These are phyloP conservation scores for Caenorhabditis sulstoni DNA, from an alignment of 2,888 invertebrate genomes.

Conservation along the genomic window DNA sequence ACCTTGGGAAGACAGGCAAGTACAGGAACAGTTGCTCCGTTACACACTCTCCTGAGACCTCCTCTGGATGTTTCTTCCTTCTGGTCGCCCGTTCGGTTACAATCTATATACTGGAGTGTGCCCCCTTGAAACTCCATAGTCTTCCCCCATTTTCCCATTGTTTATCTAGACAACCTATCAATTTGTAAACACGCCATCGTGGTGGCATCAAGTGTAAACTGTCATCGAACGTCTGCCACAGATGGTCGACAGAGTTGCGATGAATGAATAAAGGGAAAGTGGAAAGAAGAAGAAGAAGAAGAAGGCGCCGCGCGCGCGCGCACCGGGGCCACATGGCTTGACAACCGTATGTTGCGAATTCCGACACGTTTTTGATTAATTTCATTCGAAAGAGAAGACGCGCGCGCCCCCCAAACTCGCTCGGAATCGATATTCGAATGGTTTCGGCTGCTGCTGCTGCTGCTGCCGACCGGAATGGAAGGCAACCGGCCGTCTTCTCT, in stretches of 20 bases:
- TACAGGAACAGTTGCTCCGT: slow-evolving; percentile 20
- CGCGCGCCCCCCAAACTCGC: background rate
- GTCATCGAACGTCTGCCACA: slow-evolving; percentile 20
- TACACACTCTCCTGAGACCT: slow-evolving; percentile 16
- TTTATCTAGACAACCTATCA: slow-evolving; percentile 24
- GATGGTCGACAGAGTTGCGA: slow-evolving; percentile 7
- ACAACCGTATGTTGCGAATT: slow-evolving; percentile 50
- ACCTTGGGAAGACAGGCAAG: background rate
- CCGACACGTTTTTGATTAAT: slow-evolving; percentile 54
- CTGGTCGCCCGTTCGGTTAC: background rate
- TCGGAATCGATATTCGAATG: slow-evolving; percentile 12
- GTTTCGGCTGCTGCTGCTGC: background rate
- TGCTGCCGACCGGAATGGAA: slow-evolving; percentile 1
- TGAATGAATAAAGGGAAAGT: background rate
- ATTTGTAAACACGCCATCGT: slow-evolving; percentile 32
- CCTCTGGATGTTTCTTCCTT: background rate
- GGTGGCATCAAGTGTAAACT: slow-evolving; percentile 12
- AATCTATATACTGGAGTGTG: slow-evolving; percentile 2
- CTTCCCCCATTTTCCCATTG: background rate
- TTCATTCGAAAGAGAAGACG: background rate
- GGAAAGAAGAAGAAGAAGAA: slow-evolving; percentile 12
- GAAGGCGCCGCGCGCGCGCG: slow-evolving; percentile 1
- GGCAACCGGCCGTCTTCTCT: background rate
- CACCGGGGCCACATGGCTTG: slow-evolving; percentile 27
- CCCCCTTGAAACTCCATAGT: background rate